These are phyloP conservation scores for Helarctos malayanus DNA, from an alignment of 2,797 vertebrate genomes.

Conservation along the genomic window DNA sequence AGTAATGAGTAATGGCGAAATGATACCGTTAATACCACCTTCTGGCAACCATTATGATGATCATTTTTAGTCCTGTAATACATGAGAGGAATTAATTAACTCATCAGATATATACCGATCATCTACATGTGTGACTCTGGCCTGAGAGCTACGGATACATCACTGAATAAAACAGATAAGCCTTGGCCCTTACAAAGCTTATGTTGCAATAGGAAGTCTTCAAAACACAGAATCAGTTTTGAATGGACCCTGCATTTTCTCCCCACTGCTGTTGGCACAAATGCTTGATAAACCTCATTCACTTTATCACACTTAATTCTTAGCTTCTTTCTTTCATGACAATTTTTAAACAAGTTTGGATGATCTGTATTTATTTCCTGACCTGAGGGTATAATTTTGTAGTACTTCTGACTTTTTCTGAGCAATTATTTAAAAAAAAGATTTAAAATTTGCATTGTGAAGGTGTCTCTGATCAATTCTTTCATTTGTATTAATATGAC, in stretches of 20 bases:
- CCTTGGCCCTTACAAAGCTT: background rate
- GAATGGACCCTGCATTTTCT: background rate
- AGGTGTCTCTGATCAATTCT: slow-evolving; percentile 30
- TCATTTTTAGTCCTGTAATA: background rate
- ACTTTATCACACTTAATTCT: slow-evolving; percentile 72
- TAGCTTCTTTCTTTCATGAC: slow-evolving; percentile 56
- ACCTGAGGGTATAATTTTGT: slow-evolving; percentile 22
- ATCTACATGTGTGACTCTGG: background rate
- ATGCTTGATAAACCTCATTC: slow-evolving; percentile 66
- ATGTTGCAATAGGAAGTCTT: slow-evolving; percentile 5
- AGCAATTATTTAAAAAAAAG: background rate
- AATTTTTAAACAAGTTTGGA: slow-evolving; percentile 67
- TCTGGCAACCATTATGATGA: slow-evolving; percentile 15
- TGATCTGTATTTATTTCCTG: slow-evolving; percentile 71
- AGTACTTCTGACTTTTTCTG: background rate
- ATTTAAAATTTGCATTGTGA: slow-evolving; percentile 17
- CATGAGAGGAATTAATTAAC: background rate
- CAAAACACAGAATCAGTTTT: slow-evolving; percentile 50
- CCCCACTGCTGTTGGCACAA: slow-evolving; percentile 19
- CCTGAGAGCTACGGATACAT: background rate
- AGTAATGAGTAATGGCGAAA: slow-evolving; percentile 33
- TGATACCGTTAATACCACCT: background rate
- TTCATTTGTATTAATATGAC: slow-evolving; percentile 56
- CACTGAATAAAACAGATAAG: background rate
- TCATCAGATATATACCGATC: slow-evolving; percentile 4